Conservation (phyloP, 2,113 vertebrate genomes). For the Origma solitaria region DNA sequence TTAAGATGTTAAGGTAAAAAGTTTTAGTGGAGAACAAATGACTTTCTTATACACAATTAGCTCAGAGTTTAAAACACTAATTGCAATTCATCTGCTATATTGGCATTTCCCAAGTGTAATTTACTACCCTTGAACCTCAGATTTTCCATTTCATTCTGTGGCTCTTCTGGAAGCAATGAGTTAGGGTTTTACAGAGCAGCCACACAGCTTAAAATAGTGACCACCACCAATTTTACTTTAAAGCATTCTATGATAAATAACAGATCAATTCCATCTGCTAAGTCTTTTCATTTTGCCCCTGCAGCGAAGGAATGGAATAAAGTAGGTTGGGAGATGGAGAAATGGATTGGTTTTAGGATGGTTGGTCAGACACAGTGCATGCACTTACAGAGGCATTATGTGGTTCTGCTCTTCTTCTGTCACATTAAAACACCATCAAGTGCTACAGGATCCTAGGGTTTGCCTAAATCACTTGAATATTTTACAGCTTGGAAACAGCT, state of each 20-base stretch:
- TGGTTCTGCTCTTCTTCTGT: not conserved
- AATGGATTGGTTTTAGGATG: not conserved
- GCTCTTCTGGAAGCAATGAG: not conserved
- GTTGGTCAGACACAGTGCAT: accelerated
- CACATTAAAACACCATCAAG: not conserved
- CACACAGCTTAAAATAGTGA: not conserved
- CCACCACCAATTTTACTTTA: not conserved
- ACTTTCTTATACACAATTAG: not conserved
- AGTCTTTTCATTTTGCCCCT: not conserved
- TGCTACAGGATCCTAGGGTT: not conserved
- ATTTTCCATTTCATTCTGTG: not conserved
- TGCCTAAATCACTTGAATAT: not conserved
- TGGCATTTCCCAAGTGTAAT: not conserved
- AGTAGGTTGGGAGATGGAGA: not conserved
- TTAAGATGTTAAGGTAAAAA: not conserved
- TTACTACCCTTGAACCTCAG: not conserved
- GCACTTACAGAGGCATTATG: accelerated
- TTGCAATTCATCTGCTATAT: not conserved
- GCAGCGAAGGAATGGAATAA: not conserved
- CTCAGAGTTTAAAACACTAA: not conserved
- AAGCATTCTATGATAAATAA: not conserved
- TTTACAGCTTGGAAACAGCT: not conserved
- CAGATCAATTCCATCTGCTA: not conserved
- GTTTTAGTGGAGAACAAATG: not conserved
- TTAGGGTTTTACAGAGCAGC: not conserved